These are phyloP conservation scores for Parotocinclus haroldoi DNA, from an alignment of 2,797 vertebrate species.

Conservation along the genomic window DNA sequence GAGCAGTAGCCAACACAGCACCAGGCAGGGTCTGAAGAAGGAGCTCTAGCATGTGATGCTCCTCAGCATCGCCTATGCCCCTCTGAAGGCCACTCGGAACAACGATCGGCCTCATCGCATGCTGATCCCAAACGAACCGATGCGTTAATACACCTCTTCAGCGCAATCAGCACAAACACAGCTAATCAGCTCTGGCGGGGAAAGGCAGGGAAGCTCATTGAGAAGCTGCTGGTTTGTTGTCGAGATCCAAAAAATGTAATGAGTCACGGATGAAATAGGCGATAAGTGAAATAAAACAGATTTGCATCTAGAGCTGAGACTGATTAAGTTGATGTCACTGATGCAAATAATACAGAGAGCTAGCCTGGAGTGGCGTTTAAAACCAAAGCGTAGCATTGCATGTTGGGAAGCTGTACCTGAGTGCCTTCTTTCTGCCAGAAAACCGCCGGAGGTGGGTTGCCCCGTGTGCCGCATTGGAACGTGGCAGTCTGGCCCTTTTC, in stretches of 20 bases:
- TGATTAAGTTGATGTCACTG: conserved; percentile 37
- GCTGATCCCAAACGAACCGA: conserved; percentile 49
- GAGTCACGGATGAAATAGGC: conserved; percentile 52
- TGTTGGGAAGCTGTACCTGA: conserved; percentile 73
- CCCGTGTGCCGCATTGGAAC: conserved; percentile 90
- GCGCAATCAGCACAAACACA: conserved; percentile 33
- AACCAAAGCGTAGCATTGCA: conserved; percentile 28
- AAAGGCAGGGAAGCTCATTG: conserved; percentile 19
- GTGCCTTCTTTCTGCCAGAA: conserved; percentile 99
- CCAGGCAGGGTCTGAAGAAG: conserved; percentile 52
- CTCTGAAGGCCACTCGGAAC: conserved; percentile 43
- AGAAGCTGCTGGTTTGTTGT: conserved; percentile 38
- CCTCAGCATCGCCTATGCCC: conserved; percentile 12
- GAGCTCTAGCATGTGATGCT: conserved; percentile 57
- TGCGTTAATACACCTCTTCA: conserved; percentile 41
- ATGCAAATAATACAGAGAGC: conserved; percentile 24
- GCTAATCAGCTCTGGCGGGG: conserved; percentile 32
- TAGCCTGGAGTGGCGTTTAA: conserved; percentile 3
- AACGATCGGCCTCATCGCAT: conserved; percentile 47
- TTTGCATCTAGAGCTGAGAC: conserved; percentile 35
- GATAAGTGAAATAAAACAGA: conserved; percentile 29
- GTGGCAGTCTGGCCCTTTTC: conserved; percentile 79
- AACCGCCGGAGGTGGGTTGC: conserved; percentile 92
- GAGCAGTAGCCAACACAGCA: conserved; percentile 47
- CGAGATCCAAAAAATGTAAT: conserved; percentile 47